These are phyloP conservation scores for Sabatieria punctata DNA, from an alignment of 2,888 invertebrate genomes.

Conservation along the genomic window DNA sequence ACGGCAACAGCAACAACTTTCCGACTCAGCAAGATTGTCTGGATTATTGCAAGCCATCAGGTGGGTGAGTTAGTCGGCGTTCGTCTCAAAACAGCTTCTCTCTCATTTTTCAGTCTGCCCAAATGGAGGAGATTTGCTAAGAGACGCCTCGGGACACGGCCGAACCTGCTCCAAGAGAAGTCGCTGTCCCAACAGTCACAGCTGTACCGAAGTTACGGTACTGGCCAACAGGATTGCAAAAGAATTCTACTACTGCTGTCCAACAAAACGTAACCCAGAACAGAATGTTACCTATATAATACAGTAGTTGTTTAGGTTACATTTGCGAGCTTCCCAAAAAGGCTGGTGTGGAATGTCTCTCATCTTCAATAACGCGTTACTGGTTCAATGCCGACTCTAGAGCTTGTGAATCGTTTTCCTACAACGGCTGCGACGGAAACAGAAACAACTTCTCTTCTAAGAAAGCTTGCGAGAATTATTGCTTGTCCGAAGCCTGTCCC, in stretches of 20 bases:
- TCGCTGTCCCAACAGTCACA: conserved; percentile 2
- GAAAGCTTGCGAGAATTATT: conserved; percentile 28
- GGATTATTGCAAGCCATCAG: too few relatives aligned
- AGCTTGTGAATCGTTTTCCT: conserved; percentile 20
- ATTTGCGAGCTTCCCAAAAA: conserved; percentile 1
- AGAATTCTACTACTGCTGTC: conserved; percentile 17
- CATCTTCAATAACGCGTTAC: not conserved
- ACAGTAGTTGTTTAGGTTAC: not conserved
- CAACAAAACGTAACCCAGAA: conserved; percentile 1
- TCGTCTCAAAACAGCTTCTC: too few relatives aligned
- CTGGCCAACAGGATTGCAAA: conserved; percentile 19
- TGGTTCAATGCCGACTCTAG: conserved; percentile 4
- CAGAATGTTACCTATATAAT: not conserved
- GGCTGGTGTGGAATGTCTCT: not conserved
- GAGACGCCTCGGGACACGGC: not conserved
- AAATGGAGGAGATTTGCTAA: conserved; percentile 23
- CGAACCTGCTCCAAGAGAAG: not conserved
- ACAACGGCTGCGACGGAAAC: conserved; percentile 30
- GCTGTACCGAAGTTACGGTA: not conserved
- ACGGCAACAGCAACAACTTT: conserved; percentile 30
- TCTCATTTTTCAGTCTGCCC: conserved; percentile 19
- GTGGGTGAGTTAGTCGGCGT: too few relatives aligned
- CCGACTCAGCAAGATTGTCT: too few relatives aligned
- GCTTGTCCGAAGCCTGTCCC: conserved; percentile 18
- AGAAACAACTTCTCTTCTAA: conserved; percentile 28